phyloP scores from a whole-genome alignment of 2,888 invertebrate genomes.

The Agrypnus murinus region DNA sequence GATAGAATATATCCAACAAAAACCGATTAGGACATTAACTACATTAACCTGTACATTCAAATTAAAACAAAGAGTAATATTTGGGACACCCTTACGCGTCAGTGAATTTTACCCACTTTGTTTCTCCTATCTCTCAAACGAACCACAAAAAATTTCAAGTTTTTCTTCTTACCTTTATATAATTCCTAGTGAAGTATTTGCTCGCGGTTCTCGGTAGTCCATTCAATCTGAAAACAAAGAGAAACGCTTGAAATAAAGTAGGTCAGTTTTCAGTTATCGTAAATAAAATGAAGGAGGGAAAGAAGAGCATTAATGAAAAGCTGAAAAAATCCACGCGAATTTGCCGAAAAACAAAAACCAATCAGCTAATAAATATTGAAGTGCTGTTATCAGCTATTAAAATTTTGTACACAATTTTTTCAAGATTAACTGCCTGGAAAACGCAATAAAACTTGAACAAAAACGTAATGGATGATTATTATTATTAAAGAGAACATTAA shows the following conservation, averaged over 20 bases:
- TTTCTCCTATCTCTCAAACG: neutral
- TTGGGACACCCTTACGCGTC: too few species aligned
- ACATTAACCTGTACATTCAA: too few species aligned
- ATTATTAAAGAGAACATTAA: neutral
- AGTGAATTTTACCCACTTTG: too few species aligned
- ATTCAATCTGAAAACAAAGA: conserved; percentile 51
- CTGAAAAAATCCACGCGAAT: neutral
- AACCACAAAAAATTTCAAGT: conserved; percentile 10
- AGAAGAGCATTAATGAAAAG: neutral
- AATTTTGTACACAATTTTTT: neutral
- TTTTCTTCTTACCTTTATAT: conserved; percentile 43
- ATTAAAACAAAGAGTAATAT: too few species aligned
- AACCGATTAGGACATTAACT: too few species aligned
- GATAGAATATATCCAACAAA: too few species aligned
- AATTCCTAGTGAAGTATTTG: conserved; percentile 38
- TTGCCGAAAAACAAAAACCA: neutral
- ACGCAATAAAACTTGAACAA: too few species aligned
- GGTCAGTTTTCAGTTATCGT: conserved; percentile 35
- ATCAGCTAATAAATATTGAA: neutral
- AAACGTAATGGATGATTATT: neutral
- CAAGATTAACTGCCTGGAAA: too few species aligned
- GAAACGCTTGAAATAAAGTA: conserved; percentile 35
- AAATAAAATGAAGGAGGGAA: conserved; percentile 10
- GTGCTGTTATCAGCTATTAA: neutral
- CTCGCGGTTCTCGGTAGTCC: conserved; percentile 36